These are phyloP conservation scores for Diacarnus erythraeanus DNA, from an alignment of 37 sponge, comb jelly and placozoan genomes.

Conservation along the genomic window DNA sequence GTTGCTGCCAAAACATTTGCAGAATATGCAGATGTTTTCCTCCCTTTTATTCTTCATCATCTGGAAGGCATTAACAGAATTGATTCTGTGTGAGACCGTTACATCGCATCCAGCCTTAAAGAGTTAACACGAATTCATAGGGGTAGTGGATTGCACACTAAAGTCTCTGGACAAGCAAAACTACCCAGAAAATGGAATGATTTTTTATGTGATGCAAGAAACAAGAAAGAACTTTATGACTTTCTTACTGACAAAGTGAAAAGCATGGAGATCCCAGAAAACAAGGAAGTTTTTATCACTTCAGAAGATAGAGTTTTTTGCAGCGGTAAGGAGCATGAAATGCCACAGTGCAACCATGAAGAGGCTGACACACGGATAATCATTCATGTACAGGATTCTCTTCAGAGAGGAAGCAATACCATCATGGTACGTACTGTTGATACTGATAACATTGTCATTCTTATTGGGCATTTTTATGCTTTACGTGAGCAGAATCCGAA, in stretches of 20 bases:
- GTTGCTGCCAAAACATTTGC: neutral
- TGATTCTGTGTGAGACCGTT: neutral
- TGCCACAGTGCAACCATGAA: slow-evolving; percentile 22
- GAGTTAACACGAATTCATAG: neutral
- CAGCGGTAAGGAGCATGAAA: neutral
- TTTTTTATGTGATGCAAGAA: slow-evolving; percentile 33
- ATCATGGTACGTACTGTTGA: slow-evolving; percentile 13
- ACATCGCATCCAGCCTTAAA: neutral
- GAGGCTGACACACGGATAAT: slow-evolving; percentile 32
- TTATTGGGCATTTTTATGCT: neutral
- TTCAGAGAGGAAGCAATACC: slow-evolving; percentile 17
- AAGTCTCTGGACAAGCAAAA: slow-evolving; percentile 12
- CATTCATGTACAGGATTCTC: slow-evolving; percentile 28
- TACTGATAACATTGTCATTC: slow-evolving; percentile 13
- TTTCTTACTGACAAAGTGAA: slow-evolving; percentile 33
- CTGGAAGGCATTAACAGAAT: neutral
- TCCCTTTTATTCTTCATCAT: neutral
- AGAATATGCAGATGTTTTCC: slow-evolving; percentile 1
- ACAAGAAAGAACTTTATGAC: slow-evolving; percentile 44
- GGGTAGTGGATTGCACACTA: neutral
- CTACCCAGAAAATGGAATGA: slow-evolving; percentile 22
- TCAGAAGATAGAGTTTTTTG: slow-evolving; percentile 22
- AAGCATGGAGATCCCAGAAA: neutral
- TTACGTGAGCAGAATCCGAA: neutral
- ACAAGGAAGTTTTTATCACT: slow-evolving; percentile 29